Evolutionary conservation across 2,797 vertebrate species (phyloP), one percentile per base, ranked within the genome.

Genomic region (Trachops cirrhosus): DNA sequence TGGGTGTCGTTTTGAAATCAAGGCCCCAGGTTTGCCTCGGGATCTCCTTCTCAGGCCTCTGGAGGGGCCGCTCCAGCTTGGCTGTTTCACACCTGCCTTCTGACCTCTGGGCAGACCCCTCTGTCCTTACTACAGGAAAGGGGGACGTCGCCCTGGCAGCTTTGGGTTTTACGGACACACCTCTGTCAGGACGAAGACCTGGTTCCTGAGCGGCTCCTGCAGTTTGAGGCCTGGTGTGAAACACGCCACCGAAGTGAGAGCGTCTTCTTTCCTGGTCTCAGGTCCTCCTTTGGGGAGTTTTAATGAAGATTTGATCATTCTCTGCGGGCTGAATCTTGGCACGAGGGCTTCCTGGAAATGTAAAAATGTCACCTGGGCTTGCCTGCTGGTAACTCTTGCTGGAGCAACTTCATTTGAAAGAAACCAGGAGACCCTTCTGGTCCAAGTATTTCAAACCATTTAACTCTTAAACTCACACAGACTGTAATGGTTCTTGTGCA

Each of bases 291-390:
- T 41, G 46, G 96, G 89, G 94, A 84, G 41, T 78, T 89, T 86
- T 96, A 89, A 86, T 73, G 89, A 97, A 83, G 80, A 59, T 39
- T 94, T 91, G 92, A 82, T 77, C 32, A 39, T 92, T 87, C 92
- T 95, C 89, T 48, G 15, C 34, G 39, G 93, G 48, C 52, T 96
- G 67, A 73, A n/a, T 86, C 92, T 96, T 95, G 97, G 94, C 96
- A 85, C 11, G 18, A n/a, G 71, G 48, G 32, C 68, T 96, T 93
- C 84, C 93, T 96, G 93, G 87, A 97, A 93, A 92, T 74, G 90
- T 83, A 86, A 97, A 96, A 80, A 71, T 78, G 89, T 92, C 52
- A 79, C 84, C 84, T 93, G 48, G 34, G 48, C 48, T 95, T 90
- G 29, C 26, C 73, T 70, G 59, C 71, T 68, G 67, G 91, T 89